Evolutionary conservation across 2,113 vertebrate genomes (phyloP).

Genomic region (Myxocyprinus asiaticus): DNA sequence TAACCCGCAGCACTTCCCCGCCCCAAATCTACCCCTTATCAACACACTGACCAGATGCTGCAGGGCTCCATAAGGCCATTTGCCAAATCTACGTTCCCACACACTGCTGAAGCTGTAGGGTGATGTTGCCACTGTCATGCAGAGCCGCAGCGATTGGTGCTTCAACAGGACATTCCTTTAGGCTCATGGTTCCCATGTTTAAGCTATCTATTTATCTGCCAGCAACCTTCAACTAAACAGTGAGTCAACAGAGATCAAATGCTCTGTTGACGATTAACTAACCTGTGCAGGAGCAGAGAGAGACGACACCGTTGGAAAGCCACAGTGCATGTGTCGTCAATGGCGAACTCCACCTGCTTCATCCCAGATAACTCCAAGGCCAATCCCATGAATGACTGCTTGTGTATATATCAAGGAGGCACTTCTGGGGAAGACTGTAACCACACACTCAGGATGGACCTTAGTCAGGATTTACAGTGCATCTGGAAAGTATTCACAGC

Average conservation of each 20-base stretch:
- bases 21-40: too few relatives aligned
- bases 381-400: not conserved
- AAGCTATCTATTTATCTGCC: slow-evolving; percentile 57
- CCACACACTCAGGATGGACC: too few relatives aligned
- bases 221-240: slow-evolving; percentile 67
- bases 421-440: too few relatives aligned
- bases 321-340: not conserved
- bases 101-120: slow-evolving; percentile 39
- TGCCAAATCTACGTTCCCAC: slow-evolving; percentile 18
- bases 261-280: slow-evolving; percentile 64
- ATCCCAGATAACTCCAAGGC: not conserved
- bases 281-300: not conserved
- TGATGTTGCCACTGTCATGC: slow-evolving; percentile 50
- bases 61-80: not conserved
- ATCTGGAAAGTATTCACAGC: too few relatives aligned
- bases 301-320: too few relatives aligned
- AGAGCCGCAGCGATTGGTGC: slow-evolving; percentile 46
- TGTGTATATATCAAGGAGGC: too few relatives aligned
- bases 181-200: slow-evolving; percentile 43
- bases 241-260: slow-evolving; percentile 60
- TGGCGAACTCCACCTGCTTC: not conserved
- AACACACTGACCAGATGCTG: slow-evolving; percentile 9
- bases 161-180: not conserved
- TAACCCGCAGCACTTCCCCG: not conserved
- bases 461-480: too few relatives aligned